These are phyloP conservation scores for Aegotheles bennettii DNA, from an alignment of 2,113 vertebrate genomes.

Conservation along the genomic window DNA sequence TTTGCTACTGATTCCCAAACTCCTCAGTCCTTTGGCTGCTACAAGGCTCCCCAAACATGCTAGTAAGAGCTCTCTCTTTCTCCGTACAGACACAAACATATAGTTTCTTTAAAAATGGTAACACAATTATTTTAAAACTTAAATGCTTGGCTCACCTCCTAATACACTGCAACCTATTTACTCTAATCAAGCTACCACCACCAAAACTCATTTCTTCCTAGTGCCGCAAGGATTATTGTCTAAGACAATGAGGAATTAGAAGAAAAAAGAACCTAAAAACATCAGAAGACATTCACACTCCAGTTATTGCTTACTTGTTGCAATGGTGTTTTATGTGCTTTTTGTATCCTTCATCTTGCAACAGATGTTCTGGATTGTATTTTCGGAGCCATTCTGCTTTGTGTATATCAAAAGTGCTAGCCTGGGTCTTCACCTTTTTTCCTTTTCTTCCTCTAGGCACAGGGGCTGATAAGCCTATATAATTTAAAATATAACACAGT, in stretches of 20 bases:
- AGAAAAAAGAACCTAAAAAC: neutral
- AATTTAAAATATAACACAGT: slow-evolving; percentile 10
- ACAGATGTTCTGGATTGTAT: slow-evolving; percentile 95
- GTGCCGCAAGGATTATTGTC: neutral
- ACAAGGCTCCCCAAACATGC: neutral
- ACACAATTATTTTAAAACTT: neutral
- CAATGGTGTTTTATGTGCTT: slow-evolving; percentile 98
- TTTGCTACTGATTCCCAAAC: neutral
- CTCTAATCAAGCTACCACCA: neutral
- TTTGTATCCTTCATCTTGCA: slow-evolving; percentile 98
- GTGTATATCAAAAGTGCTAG: slow-evolving; percentile 96
- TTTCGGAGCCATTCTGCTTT: slow-evolving; percentile 98
- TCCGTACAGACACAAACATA: neutral
- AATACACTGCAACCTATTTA: neutral
- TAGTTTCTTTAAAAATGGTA: neutral
- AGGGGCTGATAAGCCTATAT: slow-evolving; percentile 90
- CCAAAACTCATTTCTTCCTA: neutral
- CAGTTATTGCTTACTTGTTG: slow-evolving; percentile 87
- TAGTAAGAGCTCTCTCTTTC: neutral
- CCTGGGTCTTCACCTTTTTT: slow-evolving; percentile 95
- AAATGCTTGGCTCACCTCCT: neutral
- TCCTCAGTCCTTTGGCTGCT: neutral
- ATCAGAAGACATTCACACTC: neutral
- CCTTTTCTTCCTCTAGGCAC: slow-evolving; percentile 96
- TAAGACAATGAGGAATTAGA: neutral